Evolutionary conservation across 2,888 invertebrate genomes (phyloP), one percentile per base, ranked within the genome.

Genomic region (Hofmannophila pseudospretella): DNA sequence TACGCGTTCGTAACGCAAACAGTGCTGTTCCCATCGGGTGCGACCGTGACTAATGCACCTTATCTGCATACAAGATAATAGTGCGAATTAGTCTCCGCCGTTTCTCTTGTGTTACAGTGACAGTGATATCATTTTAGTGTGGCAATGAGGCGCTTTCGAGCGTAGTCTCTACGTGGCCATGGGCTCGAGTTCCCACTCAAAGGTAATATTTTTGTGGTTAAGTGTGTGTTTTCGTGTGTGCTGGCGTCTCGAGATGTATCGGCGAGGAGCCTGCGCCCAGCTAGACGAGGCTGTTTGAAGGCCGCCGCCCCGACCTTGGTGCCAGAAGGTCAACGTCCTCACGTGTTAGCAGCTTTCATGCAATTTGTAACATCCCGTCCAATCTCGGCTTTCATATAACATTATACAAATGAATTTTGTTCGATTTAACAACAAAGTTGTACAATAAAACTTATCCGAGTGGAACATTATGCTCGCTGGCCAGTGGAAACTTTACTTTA

Each of bases 291-390:
- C 80, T 77, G 75, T 76, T 70, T 79, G 86, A 85, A 86, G 86
- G 86, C 86, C 85, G 82, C 72, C 75, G 74, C 62, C 68, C 67
- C 79, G 86, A 86, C 86, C 86, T 86, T 86, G 77, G 64, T 76
- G 74, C 66, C 73, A 72, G 76, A 81, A 82, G 84, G 82, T 85
- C 79, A 78, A 77, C 68, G 86, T 73, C 79, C 86, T 74, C 72
- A 65, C 68, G 71, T 75, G 76, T 70, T 71, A 65, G 58, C 61
- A 70, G 66, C 66, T 71, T 69, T 68, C 59, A 51, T 75, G 68
- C 68, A 56, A 63, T 68, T 68, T 62, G 47, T 57, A 46, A 45
- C 31, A 43, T 45, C 45, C 45, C 47, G 35, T 51, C 10, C 10
- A 27, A 2, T 11, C 23, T 23, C n/a, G n/a, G n/a, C n/a, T n/a